Evolutionary conservation across 2,113 vertebrate species (phyloP).

Genomic region (Prochilodus magdalenae): DNA sequence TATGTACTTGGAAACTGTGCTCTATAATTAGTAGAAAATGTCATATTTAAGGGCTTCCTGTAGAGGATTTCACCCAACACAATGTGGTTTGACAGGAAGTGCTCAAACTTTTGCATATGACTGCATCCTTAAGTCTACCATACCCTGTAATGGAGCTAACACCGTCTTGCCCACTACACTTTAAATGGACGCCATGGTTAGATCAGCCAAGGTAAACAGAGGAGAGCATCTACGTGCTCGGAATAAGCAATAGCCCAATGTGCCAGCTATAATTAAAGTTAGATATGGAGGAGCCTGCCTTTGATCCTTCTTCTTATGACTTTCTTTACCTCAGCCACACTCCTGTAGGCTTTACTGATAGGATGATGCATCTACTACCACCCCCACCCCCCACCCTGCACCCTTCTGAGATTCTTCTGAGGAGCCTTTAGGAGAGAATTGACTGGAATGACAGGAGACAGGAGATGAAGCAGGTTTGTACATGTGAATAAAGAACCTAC

Average conservation of each 20-base stretch:
- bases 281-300: constrained; percentile 36
- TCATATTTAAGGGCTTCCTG: too few species aligned
- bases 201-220: not conserved
- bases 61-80: too few species aligned
- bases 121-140: too few species aligned
- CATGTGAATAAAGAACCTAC: too few species aligned
- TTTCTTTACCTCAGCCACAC: constrained; percentile 18
- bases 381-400: constrained; percentile 8
- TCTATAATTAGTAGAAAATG: too few species aligned
- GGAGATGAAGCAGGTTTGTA: too few species aligned
- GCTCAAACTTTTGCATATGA: too few species aligned
- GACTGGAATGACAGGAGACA: too few species aligned
- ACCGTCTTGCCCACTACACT: not conserved
- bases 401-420: too few species aligned
- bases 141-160: not conserved
- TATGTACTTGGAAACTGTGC: too few species aligned
- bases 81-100: too few species aligned
- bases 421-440: not conserved
- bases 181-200: not conserved
- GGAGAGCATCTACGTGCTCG: constrained; percentile 14
- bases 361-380: constrained; percentile 29
- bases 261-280: constrained; percentile 28
- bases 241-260: constrained; percentile 13
- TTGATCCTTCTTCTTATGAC: constrained; percentile 47
- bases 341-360: not conserved